Conservation (phyloP, 2,888 invertebrate genomes). For the Polymixis lichenea region DNA sequence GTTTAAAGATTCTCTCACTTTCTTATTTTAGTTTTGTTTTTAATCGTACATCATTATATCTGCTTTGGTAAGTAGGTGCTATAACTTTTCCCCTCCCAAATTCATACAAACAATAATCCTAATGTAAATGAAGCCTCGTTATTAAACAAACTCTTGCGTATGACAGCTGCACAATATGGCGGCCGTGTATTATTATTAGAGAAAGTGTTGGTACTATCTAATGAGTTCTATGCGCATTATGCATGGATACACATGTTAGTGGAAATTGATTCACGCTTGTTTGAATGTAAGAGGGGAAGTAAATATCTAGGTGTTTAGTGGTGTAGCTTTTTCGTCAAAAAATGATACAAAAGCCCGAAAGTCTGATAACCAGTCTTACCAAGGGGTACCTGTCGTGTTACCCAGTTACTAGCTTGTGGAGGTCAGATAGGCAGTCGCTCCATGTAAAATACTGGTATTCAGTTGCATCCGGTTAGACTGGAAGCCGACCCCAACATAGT, state of each 20-base stretch:
- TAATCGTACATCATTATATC: background rate
- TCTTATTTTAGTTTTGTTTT: background rate
- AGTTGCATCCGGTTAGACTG: too few relatives aligned
- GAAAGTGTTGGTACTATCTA: conserved; percentile 51
- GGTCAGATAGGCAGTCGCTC: too few relatives aligned
- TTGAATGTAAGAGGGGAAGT: conserved; percentile 42
- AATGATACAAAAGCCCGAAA: too few relatives aligned
- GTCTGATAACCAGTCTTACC: too few relatives aligned
- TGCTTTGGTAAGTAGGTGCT: background rate
- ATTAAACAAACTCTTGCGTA: conserved; percentile 43
- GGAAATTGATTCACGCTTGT: conserved; percentile 50
- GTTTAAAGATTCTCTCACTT: background rate
- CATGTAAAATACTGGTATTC: too few relatives aligned
- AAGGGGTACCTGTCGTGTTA: too few relatives aligned
- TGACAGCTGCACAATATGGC: conserved; percentile 55
- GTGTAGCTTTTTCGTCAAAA: background rate
- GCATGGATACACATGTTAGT: conserved; percentile 47
- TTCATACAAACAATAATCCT: conserved; percentile 14
- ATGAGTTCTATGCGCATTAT: conserved; percentile 56
- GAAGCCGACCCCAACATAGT: too few relatives aligned
- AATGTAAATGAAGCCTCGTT: conserved; percentile 52
- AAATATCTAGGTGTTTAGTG: background rate
- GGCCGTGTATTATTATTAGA: conserved; percentile 31
- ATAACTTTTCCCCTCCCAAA: conserved; percentile 22
- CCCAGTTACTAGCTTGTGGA: too few relatives aligned